Conservation (phyloP, 2,797 vertebrate genomes). For the Syngnathus acus region DNA sequence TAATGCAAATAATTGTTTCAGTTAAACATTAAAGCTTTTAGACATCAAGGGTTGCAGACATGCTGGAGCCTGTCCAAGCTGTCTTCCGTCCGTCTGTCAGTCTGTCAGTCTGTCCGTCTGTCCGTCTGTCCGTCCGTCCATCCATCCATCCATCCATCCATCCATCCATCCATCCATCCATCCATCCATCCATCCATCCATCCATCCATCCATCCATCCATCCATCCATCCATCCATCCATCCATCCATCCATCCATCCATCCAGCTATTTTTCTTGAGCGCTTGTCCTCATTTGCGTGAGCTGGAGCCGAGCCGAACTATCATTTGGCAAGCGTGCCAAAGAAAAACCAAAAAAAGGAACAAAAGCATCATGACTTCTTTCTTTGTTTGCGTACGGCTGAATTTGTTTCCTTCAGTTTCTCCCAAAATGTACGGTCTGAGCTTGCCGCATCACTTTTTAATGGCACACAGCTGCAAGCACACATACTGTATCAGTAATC, state of each 20-base stretch:
- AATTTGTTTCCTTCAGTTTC: slow-evolving; percentile 35
- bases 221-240: background rate
- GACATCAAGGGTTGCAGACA: no score
- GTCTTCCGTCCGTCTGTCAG: no score
- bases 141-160: background rate
- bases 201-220: no score
- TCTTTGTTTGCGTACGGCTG: slow-evolving; percentile 46
- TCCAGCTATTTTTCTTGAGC: background rate
- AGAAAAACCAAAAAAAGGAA: background rate
- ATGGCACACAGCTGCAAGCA: slow-evolving; percentile 58
- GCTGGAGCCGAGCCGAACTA: background rate
- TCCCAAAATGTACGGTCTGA: slow-evolving; percentile 49
- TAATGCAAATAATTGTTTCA: no score
- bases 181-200: no score
- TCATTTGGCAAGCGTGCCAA: background rate
- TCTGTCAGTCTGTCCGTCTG: no score
- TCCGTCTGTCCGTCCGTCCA: no score
- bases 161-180: no score
- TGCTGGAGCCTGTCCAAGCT: no score
- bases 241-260: background rate
- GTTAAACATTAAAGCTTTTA: no score
- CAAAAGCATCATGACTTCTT: slow-evolving; percentile 20
- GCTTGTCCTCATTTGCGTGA: background rate
- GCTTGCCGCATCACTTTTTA: slow-evolving; percentile 66
- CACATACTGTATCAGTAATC: slow-evolving; percentile 54